phyloP scores from a whole-genome alignment of 1,140 invertebrate genomes.

The Lepidurus apus region DNA sequence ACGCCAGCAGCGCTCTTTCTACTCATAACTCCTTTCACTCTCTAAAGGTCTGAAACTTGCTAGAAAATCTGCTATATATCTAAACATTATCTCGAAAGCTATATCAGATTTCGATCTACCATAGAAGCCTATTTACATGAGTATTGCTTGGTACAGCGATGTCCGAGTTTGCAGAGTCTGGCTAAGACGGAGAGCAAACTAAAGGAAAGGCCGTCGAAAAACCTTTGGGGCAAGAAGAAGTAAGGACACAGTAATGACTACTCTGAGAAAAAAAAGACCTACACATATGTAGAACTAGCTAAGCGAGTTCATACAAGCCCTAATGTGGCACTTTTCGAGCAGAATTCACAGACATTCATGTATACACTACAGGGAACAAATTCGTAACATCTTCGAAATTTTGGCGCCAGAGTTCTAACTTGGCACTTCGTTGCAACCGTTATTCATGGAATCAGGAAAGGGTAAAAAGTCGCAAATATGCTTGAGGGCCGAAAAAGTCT shows the following conservation, averaged over 20 bases:
- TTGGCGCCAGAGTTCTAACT: not conserved
- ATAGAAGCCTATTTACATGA: not conserved
- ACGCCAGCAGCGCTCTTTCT: not conserved
- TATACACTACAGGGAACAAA: not conserved
- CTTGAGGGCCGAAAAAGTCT: not conserved
- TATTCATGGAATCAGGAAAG: not conserved
- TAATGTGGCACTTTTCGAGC: conserved; percentile 13
- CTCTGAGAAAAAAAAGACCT: not conserved
- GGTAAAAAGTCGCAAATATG: not conserved
- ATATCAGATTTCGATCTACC: not conserved
- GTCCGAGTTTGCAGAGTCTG: not conserved
- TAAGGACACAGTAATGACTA: not conserved
- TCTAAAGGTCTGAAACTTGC: not conserved
- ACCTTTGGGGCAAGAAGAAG: not conserved
- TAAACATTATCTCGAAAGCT: not conserved
- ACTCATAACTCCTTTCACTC: not conserved
- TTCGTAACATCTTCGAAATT: not conserved
- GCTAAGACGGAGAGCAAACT: not conserved
- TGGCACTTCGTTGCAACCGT: not conserved
- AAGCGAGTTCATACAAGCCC: not conserved
- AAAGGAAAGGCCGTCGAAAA: not conserved
- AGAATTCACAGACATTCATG: conserved; percentile 12
- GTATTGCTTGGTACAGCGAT: conserved; percentile 15
- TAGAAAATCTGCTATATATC: not conserved
- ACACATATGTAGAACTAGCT: conserved; percentile 7